phyloP scores from a whole-genome alignment of 2,888 invertebrate species.

The Cinara cedri region DNA sequence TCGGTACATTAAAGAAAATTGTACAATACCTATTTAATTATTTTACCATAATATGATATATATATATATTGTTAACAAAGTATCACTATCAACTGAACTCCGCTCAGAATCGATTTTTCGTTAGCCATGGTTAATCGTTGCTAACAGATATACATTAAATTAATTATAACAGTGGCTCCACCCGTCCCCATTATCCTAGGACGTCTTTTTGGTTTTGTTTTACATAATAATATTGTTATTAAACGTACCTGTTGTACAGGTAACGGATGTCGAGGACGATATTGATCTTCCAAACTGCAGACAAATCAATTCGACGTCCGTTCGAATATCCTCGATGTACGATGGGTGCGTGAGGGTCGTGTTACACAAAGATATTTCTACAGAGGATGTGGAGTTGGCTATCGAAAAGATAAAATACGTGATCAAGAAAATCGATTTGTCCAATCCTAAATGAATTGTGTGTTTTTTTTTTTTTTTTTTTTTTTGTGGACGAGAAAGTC shows the following conservation, averaged over 20 bases:
- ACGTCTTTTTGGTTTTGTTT: background rate
- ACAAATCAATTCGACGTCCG: conserved; percentile 63
- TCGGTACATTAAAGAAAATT: too few species aligned
- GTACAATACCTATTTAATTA: too few species aligned
- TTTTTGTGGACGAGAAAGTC: too few species aligned
- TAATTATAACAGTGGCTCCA: too few species aligned
- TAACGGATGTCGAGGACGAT: conserved; percentile 65
- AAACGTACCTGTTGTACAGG: conserved; percentile 56
- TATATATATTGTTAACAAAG: too few species aligned
- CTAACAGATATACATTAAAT: background rate
- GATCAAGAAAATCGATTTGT: conserved; percentile 63
- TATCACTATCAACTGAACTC: too few species aligned
- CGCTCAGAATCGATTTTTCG: too few species aligned
- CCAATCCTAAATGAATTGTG: background rate
- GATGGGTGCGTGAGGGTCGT: conserved; percentile 72
- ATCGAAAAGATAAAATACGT: conserved; percentile 76
- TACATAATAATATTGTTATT: too few species aligned
- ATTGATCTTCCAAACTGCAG: conserved; percentile 60
- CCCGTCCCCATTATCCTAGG: background rate
- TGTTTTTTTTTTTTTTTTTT: too few species aligned
- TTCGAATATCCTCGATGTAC: conserved; percentile 70
- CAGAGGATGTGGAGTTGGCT: conserved; percentile 71
- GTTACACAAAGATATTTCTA: conserved; percentile 73
- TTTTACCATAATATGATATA: too few species aligned
- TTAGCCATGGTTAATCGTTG: background rate